These are phyloP conservation scores for Alectura lathami DNA, from an alignment of 2,113 vertebrate species.

Conservation along the genomic window DNA sequence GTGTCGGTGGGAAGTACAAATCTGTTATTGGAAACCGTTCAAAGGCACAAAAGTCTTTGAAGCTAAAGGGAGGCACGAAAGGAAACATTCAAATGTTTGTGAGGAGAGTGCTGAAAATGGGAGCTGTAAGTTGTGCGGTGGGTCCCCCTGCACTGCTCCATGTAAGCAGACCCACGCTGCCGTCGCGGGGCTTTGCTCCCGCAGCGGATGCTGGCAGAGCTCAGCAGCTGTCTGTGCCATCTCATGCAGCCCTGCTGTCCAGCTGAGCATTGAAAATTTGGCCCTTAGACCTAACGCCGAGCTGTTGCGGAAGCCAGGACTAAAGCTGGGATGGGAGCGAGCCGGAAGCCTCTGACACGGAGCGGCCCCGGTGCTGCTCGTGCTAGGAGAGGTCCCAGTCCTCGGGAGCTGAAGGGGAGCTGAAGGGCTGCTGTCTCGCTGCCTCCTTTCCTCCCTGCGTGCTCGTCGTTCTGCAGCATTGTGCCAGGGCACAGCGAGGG, in stretches of 20 bases:
- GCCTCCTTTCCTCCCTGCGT: background rate
- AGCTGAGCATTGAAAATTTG: constrained; percentile 4
- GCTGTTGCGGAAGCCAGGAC: background rate
- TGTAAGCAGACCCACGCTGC: background rate
- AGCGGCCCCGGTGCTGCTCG: background rate
- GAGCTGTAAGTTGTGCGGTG: background rate
- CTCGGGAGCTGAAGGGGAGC: background rate
- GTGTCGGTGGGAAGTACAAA: background rate
- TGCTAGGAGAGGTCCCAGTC: background rate
- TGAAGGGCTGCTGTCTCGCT: background rate
- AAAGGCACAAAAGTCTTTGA: background rate
- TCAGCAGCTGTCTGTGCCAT: background rate
- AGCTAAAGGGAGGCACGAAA: background rate
- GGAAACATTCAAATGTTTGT: background rate
- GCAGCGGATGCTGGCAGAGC: background rate
- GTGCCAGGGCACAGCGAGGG: background rate
- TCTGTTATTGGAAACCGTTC: background rate
- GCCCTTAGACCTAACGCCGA: background rate
- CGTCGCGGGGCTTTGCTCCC: background rate
- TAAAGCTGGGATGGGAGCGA: background rate
- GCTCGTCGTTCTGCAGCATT: background rate
- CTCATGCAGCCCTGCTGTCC: background rate
- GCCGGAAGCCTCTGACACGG: background rate
- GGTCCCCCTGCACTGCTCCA: background rate
- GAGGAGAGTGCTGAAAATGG: background rate